Base-by-base conservation (phyloP, 2,797 vertebrate genomes). In the Onychomys torridus region DNA sequence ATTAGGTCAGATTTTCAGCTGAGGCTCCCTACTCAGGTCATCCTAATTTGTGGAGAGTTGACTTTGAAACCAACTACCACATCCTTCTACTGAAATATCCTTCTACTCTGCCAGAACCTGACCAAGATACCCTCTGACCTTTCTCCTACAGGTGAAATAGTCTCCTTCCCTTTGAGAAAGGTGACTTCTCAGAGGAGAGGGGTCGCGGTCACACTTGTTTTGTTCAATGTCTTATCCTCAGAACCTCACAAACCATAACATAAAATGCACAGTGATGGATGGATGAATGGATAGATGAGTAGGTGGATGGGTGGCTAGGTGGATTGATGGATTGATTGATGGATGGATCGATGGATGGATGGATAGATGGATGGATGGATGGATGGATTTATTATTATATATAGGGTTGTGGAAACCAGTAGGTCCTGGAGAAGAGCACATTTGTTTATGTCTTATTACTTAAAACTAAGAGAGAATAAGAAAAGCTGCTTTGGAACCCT, bases 81-180 rank as follows among this genome's bases (percentile, higher is more conserved):
- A 43, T 32, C 34, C 25, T 79, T 65, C 55, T 37, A 52, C 78
- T 86, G 65, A 85, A 79, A 49, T 76, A 90, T 67, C 73, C 73
- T 21, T 57, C 57, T 57, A 21, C 2, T 79, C 73, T 73, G n/a
- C 69, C 71, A 65, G 67, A 69, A 7, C 55, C 34, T 34, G 19
- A 29, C 25, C 34, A 88, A 63, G 34, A 90, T 11, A 85, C 88
- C 1, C 32, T 85, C 59, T 85, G 43, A 12, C 73, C 6, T 1
- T 94, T 94, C 69, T 89, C 49, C 75, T 73, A 61, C 37, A 96
- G 94, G 93, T 79, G 10, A 94, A 96, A 94, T 57, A 91, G 59
- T 34, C 3, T 87, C 37, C 11, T 94, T 40, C 2, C 78, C 43
- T 90, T 13, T 23, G 93, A 40, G 90, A 46, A 95, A 89, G 49